Evolutionary conservation across 2,113 vertebrate genomes (phyloP).

Genomic region (Aldabrachelys gigantea): DNA sequence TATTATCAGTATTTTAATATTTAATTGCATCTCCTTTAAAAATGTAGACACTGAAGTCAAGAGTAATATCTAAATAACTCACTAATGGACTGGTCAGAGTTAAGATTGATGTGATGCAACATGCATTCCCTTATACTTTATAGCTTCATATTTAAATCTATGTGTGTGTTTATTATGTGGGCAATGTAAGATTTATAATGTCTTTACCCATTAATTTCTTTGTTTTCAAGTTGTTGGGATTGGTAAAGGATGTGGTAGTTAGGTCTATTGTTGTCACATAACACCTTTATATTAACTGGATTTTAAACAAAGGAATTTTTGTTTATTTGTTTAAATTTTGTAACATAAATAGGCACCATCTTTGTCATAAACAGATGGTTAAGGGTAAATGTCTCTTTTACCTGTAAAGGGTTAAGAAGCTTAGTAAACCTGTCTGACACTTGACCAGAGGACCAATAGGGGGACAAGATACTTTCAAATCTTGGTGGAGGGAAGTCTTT

Average conservation of each 20-base stretch:
- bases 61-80: background rate
- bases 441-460: too few species aligned
- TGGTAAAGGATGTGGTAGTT: background rate
- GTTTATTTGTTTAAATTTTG: background rate
- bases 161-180: background rate
- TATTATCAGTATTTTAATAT: background rate
- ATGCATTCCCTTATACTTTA: background rate
- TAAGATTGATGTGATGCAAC: background rate
- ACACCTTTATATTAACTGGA: background rate
- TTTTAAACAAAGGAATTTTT: background rate
- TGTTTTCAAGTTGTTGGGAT: background rate
- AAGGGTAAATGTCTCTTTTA: too few species aligned
- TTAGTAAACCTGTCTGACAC: too few species aligned
- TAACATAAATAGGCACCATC: background rate
- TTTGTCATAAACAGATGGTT: too few species aligned
- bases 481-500: too few species aligned
- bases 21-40: background rate
- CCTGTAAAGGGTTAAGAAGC: too few species aligned
- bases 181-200: background rate
- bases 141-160: background rate
- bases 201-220: slow-evolving; percentile 10
- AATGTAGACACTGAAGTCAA: background rate
- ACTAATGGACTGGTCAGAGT: background rate
- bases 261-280: background rate
- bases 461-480: too few species aligned